Evolutionary conservation across 2,888 invertebrate species (phyloP), one percentile per base, ranked within the genome.

Genomic region (Dioctria rufipes): DNA sequence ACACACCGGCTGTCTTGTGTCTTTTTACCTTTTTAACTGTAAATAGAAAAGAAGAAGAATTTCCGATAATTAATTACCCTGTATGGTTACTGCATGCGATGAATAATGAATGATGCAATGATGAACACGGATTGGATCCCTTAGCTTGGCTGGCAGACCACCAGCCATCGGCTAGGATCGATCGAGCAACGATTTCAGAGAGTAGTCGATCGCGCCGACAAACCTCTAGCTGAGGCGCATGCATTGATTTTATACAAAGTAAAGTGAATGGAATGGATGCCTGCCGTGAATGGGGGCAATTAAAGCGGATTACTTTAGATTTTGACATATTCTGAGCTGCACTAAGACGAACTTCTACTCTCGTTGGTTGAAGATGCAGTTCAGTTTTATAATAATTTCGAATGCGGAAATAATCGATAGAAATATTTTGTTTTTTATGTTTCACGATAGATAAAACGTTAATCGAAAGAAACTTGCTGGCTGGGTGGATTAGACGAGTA

Each of bases 61-160:
- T 71, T 54, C 58, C 42, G 51, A 71, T 75, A 75, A 71, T 75
- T 75, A 75, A 75, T 75, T 60, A 60, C 60, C 8, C 58, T 11
- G 42, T 60, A 60, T 75, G 60, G 60, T 63, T 5, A 5, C 60
- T 40, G 54, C 25, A 25, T 25, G 40, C 39, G 60, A 75, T 75
- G 73, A 75, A 75, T 75, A 60, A 75, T 75, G 73, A 42, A 75
- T 75, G 73, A 75, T 63, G 63, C 63, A 63, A 63, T 37, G 63
- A 63, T 63, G 63, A 63, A 63, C 40, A 63, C 37, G 13, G 63
- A 63, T 37, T 63, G 39, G 63, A n/a, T n/a, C 11, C 54, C 37
- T 37, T 60, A 5, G 60, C 5, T 9, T n/a, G 13, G 13, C 4
- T 13, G 25, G 46, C 46, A 46, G 46, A n/a, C 11, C 11, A 54